These are phyloP conservation scores for Eretmocerus hayati DNA, from an alignment of 2,888 invertebrate species.

Conservation along the genomic window DNA sequence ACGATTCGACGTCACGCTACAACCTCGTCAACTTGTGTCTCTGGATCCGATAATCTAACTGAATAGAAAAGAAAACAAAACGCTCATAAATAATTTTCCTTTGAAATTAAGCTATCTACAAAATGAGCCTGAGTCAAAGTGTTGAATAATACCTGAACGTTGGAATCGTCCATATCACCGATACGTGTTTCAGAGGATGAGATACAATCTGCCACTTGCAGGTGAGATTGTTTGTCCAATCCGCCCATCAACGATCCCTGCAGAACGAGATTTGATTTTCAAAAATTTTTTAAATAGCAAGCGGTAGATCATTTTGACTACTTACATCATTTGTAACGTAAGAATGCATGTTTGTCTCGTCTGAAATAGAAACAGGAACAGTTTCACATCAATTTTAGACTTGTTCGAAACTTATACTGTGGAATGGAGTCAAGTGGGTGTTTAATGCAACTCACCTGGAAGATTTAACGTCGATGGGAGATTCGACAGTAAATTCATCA, in stretches of 20 bases:
- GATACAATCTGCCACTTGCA: constrained; percentile 35
- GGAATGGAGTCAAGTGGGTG: too few relatives aligned
- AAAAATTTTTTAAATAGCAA: not conserved
- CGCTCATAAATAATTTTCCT: too few relatives aligned
- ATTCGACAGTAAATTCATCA: constrained; percentile 36
- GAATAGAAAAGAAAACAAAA: too few relatives aligned
- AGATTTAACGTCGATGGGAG: constrained; percentile 30
- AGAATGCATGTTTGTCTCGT: constrained; percentile 29
- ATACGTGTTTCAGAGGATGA: constrained; percentile 36
- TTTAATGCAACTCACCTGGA: too few relatives aligned
- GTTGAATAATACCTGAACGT: constrained; percentile 32
- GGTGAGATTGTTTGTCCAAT: constrained; percentile 33
- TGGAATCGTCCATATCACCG: constrained; percentile 33
- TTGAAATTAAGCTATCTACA: constrained; percentile 6
- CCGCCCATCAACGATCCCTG: constrained; percentile 27
- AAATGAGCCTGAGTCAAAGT: constrained; percentile 36
- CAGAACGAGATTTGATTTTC: not conserved
- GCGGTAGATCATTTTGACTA: not conserved
- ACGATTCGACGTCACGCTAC: too few relatives aligned
- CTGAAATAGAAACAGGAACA: constrained; percentile 27
- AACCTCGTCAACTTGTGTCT: too few relatives aligned
- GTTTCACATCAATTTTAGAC: too few relatives aligned
- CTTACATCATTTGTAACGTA: constrained; percentile 33
- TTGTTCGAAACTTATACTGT: too few relatives aligned
- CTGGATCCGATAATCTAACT: too few relatives aligned